Evolutionary conservation across 2,113 vertebrate species (phyloP).

Genomic region (Erythrolamprus reginae): DNA sequence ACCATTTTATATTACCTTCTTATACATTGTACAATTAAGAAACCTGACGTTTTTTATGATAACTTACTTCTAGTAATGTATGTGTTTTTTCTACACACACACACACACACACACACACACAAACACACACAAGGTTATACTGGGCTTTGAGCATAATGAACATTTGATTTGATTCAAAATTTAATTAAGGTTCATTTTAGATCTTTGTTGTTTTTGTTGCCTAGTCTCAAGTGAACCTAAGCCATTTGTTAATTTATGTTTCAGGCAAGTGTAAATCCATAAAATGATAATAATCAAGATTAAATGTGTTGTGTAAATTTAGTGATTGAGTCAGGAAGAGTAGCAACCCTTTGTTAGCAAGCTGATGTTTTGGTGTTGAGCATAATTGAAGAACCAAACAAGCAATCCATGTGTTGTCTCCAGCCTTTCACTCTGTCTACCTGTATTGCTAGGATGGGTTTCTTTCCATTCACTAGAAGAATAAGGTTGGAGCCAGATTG

Average conservation of each 20-base stretch:
- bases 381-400: neutral
- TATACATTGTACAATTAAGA: neutral
- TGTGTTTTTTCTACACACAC: no score
- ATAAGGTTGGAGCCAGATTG: neutral
- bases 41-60: neutral
- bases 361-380: neutral
- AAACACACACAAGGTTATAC: no score
- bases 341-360: neutral
- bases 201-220: neutral
- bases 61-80: neutral
- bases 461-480: neutral
- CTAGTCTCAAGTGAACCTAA: neutral
- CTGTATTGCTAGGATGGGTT: neutral
- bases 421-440: neutral
- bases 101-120: no score
- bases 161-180: no score
- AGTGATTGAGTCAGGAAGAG: neutral
- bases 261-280: neutral
- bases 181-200: neutral
- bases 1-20: neutral
- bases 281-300: neutral
- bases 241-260: neutral
- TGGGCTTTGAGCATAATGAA: no score
- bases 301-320: neutral
- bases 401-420: neutral